Evolutionary conservation across 2,797 vertebrate genomes (phyloP).

Genomic region (Molossus molossus): DNA sequence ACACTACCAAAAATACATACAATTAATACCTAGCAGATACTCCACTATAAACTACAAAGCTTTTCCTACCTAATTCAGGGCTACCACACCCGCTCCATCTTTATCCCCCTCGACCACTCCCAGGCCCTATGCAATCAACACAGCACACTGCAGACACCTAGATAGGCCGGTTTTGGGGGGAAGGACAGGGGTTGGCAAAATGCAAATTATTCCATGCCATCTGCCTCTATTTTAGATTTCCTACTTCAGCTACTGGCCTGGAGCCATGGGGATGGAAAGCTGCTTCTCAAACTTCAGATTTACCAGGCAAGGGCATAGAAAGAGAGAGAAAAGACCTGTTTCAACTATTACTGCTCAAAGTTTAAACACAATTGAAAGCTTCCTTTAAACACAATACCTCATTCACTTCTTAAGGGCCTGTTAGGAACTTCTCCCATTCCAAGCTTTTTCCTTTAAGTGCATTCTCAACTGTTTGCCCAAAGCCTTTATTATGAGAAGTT

Average conservation of each 20-base stretch:
- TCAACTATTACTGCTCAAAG: slow-evolving; percentile 33
- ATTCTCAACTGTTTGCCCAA: slow-evolving; percentile 54
- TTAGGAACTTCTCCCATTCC: slow-evolving; percentile 54
- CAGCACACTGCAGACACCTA: slow-evolving; percentile 19
- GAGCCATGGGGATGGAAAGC: neutral
- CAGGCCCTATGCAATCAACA: slow-evolving; percentile 46
- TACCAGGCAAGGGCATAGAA: slow-evolving; percentile 39
- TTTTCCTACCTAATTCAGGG: slow-evolving; percentile 55
- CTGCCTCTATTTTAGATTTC: slow-evolving; percentile 75
- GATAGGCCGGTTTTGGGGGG: neutral
- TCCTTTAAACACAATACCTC: slow-evolving; percentile 63
- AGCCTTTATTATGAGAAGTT: slow-evolving; percentile 47
- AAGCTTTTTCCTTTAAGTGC: slow-evolving; percentile 57
- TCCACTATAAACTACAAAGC: neutral
- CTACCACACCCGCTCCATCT: neutral
- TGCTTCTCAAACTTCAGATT: slow-evolving; percentile 68
- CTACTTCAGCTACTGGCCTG: slow-evolving; percentile 70
- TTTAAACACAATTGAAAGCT: slow-evolving; percentile 55
- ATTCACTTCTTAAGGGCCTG: slow-evolving; percentile 43
- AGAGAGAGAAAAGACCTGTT: slow-evolving; percentile 38
- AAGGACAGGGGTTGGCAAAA: neutral
- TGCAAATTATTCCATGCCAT: slow-evolving; percentile 47
- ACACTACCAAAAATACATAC: slow-evolving; percentile 32
- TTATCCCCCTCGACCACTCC: neutral
- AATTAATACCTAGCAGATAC: slow-evolving; percentile 45